Base-by-base conservation (phyloP, 2,888 invertebrate genomes). In the Podotricha telesiphe region DNA sequence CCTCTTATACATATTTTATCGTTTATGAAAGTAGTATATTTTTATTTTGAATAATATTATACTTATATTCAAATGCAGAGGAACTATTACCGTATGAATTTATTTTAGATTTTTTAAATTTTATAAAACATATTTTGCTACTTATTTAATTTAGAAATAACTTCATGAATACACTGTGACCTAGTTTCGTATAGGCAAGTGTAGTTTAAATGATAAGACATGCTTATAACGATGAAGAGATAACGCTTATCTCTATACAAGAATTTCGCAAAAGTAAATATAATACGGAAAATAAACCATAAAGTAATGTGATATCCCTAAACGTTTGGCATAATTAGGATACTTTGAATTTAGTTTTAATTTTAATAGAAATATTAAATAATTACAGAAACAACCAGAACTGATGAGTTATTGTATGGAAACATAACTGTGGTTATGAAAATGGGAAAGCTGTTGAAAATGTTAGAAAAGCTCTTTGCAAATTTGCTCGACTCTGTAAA, bases 181-280 rank as follows among this genome's bases (percentile, higher is more conserved):
- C 48, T 62, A 62, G 19, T 62, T 62, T 62, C 40, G 40, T n/a
- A 19, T 53, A 19, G 40, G 28, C 34, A 17, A 56, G 22, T 42
- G 11, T 58, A 61, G 28, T 67, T 59, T 45, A 53, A 53, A 47
- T 45, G 65, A 65, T 61, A 69, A 69, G 22, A 20, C 53, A 47
- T n/a, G 22, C 53, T 22, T 53, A 37, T 34, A 48, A 67, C 28
- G 58, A 48, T 34, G 62, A 48, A 34, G 48, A n/a, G 62, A 48
- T 62, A 62, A 48, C 28, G 28, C 48, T 34, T 62, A 62, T 62
- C 62, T 62, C n/a, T 19, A 1, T 62, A 62, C 48, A 47, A 34
- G 47, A 47, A 48, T 34, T 17, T 34, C 62, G 34, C 19, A 48
- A 62, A 40, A 62, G 37, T 62, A 48, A 62, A 48, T 28, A 47